Evolutionary conservation across 1,140 invertebrate species (phyloP).

Genomic region (Nebria ingens): DNA sequence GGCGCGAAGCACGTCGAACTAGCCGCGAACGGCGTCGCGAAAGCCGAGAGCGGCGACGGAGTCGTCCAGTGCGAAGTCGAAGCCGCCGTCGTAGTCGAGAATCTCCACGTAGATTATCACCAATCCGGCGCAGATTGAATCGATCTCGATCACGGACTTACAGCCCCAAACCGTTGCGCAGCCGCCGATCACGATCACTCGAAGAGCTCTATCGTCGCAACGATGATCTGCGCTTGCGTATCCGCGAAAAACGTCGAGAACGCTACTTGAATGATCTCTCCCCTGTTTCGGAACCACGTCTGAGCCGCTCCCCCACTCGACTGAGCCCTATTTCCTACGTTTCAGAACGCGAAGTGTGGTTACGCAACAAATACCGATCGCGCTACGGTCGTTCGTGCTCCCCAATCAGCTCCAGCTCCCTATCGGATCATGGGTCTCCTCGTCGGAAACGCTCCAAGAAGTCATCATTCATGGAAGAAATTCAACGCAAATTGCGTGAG

Average conservation of each 20-base stretch:
- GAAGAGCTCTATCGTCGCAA: not conserved
- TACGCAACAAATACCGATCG: not conserved
- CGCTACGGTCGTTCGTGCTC: not conserved
- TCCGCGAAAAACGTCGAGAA: not conserved
- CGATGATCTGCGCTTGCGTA: not conserved
- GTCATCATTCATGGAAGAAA: not conserved
- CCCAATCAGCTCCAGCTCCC: not conserved
- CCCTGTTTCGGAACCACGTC: not conserved
- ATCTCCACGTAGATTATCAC: not conserved
- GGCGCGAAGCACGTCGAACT: not conserved
- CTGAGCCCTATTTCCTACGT: not conserved
- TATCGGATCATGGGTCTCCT: not conserved
- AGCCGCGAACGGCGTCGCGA: not conserved
- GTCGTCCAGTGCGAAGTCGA: not conserved
- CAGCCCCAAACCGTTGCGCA: not conserved
- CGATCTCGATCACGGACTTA: not conserved
- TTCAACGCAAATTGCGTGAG: not conserved
- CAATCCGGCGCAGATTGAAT: not conserved
- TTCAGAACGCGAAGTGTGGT: slow-evolving; percentile 2
- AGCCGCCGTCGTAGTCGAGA: not conserved
- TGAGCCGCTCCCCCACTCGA: not conserved
- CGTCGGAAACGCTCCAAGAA: not conserved
- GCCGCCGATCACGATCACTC: not conserved
- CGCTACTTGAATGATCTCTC: not conserved
- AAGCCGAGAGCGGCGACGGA: too few species aligned